Percentiles rank a stretch among this genome's conserved stretches.
Evolutionary conservation across 2,888 invertebrate genomes (phyloP).

Genomic region (Busseola fusca): DNA sequence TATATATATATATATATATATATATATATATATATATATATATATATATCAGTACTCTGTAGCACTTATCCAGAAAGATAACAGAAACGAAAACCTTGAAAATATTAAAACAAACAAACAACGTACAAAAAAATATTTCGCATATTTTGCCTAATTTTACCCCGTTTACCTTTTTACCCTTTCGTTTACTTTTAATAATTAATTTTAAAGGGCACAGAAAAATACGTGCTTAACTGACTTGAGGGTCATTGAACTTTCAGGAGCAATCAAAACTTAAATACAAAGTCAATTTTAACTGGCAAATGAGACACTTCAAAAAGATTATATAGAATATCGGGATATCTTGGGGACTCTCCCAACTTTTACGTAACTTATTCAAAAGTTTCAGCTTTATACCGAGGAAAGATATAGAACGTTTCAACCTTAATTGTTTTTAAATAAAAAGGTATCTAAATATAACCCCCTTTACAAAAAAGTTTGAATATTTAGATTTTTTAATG

Average conservation of each 20-base stretch:
- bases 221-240: neutral
- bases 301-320: constrained; percentile 19
- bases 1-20: too few species aligned
- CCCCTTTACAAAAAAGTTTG: constrained; percentile 17
- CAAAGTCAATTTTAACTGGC: constrained; percentile 23
- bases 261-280: constrained; percentile 25
- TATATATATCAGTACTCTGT: neutral
- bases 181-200: neutral
- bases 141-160: neutral
- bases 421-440: constrained; percentile 29
- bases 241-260: constrained; percentile 12
- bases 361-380: constrained; percentile 1
- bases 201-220: neutral
- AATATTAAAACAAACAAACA: too few species aligned
- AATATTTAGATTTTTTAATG: constrained; percentile 6
- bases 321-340: constrained; percentile 14
- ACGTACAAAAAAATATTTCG: neutral
- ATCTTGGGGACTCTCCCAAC: constrained; percentile 5
- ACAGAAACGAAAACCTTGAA: neutral
- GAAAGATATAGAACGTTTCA: constrained; percentile 24
- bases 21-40: too few species aligned
- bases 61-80: neutral
- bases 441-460: neutral
- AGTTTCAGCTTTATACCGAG: constrained; percentile 3
- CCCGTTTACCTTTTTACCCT: neutral